phyloP scores from a whole-genome alignment of 2,797 vertebrate species.

The Silurus lanzhouensis region DNA sequence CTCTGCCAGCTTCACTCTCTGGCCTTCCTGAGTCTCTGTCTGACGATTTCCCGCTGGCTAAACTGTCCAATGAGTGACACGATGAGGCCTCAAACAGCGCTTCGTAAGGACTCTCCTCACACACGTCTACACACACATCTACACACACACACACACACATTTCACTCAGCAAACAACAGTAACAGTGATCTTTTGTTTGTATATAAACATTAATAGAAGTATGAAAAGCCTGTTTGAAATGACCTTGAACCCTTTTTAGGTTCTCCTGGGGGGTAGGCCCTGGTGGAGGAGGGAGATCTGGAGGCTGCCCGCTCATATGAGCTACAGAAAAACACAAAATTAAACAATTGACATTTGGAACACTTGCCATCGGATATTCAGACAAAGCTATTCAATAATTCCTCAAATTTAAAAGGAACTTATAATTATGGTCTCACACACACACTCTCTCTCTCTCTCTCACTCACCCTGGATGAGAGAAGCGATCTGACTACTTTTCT shows the following conservation, averaged over 20 bases:
- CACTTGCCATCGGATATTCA: not conserved
- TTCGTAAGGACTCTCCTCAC: slow-evolving; percentile 91
- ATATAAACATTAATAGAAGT: not conserved
- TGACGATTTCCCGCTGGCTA: slow-evolving; percentile 89
- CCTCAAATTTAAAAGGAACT: not conserved
- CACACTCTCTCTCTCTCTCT: not conserved
- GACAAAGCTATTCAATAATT: not conserved
- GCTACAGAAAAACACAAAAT: slow-evolving; percentile 55
- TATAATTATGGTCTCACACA: not conserved
- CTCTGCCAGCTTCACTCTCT: slow-evolving; percentile 80
- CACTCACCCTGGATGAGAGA: slow-evolving; percentile 87
- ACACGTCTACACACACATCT: slow-evolving; percentile 77
- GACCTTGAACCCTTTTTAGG: slow-evolving; percentile 69
- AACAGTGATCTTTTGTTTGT: not conserved
- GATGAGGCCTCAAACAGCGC: slow-evolving; percentile 91
- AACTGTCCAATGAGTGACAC: slow-evolving; percentile 93
- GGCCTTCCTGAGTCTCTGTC: slow-evolving; percentile 85
- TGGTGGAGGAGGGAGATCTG: slow-evolving; percentile 75
- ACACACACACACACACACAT: not conserved
- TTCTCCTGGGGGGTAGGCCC: slow-evolving; percentile 73
- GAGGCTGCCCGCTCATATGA: slow-evolving; percentile 73
- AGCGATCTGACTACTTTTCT: slow-evolving; percentile 93
- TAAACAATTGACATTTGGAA: not conserved
- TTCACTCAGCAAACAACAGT: not conserved
- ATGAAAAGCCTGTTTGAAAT: not conserved